Base-by-base conservation (phyloP, 37 sponge, comb jelly and placozoan genomes). In the Tethya wilhelma region DNA sequence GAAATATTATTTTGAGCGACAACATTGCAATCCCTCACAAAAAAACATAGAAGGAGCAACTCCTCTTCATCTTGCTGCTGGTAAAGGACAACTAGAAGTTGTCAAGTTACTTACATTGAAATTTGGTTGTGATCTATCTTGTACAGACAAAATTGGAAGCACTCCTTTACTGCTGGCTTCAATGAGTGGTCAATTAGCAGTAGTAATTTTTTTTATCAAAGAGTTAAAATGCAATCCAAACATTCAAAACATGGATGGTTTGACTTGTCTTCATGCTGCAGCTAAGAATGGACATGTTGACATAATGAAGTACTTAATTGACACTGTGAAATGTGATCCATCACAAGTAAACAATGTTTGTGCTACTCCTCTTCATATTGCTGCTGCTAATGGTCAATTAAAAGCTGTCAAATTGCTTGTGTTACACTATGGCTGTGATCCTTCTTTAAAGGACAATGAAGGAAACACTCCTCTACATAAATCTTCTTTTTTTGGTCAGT, bases 371-470 rank as follows among this genome's bases (percentile, higher is more conserved):
- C 60, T 71, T 22, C 42, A 71, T 39, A 1, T 63, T 25, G 82
- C 82, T 41, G 72, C 73, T n/a, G 1, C 8, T 2, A n/a, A 38
- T 72, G 82, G 73, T 17, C 56, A 82, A 32, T 41, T 55, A 36
- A 11, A 38, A 41, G 39, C 72, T 41, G 42, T 82, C 26, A 71
- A 72, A 36, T 69, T n/a, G n/a, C n/a, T n/a, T n/a, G n/a, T n/a
- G 77, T 37, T 12, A 60, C 41, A 32, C 63, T 33, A 1, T 77
- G n/a, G n/a, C n/a, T n/a, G 67, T 66, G 71, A 58, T 70, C 60
- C 60, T 34, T 57, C 17, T 19, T 12, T 62, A 2, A 62, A 32
- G 37, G 59, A 69, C 31, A 57, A 38, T 4, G 59, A 80, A 11
- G 42, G 37, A 11, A 37, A 30, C 56, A 69, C 25, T 33, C 39